A percentile compares a stretch with the other conserved stretches of the same genome.
phyloP scores from a whole-genome alignment of 2,888 invertebrate species.

The Aromia moschata region DNA sequence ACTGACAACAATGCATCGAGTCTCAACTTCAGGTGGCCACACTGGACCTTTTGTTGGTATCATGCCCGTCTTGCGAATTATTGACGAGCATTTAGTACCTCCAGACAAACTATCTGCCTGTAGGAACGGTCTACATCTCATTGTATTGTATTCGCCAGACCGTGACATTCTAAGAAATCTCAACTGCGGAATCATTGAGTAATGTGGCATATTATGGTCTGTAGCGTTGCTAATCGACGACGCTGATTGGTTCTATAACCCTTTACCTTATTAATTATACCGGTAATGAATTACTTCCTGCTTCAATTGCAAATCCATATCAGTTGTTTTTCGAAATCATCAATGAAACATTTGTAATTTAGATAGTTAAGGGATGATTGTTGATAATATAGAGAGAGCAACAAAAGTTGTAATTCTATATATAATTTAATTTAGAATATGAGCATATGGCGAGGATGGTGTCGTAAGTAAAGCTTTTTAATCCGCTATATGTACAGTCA shows the following conservation, averaged over 20 bases:
- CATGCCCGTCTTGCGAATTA: slow-evolving; percentile 1
- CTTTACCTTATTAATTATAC: background rate
- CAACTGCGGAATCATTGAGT: background rate
- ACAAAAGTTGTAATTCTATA: no score
- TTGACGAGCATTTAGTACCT: slow-evolving; percentile 9
- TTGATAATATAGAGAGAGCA: no score
- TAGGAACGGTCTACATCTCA: slow-evolving; percentile 3
- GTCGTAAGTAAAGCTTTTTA: no score
- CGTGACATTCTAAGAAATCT: slow-evolving; percentile 15
- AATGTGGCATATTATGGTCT: slow-evolving; percentile 6
- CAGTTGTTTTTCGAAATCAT: no score
- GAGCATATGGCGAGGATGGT: no score
- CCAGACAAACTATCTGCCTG: slow-evolving; percentile 11
- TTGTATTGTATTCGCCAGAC: slow-evolving; percentile 15
- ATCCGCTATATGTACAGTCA: no score
- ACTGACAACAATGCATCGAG: no score
- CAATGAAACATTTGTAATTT: no score
- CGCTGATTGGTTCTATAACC: background rate
- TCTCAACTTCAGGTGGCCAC: slow-evolving; percentile 14
- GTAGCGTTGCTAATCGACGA: slow-evolving; percentile 3
- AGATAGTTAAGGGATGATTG: no score
- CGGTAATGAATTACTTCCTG: slow-evolving; percentile 1
- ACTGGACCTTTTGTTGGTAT: background rate
- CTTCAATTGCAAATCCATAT: slow-evolving; percentile 10
- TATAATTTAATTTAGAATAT: no score